Evolutionary conservation across 30 jellyfish, hydroid and myxozoan species (phyloP).

Genomic region (Aurelia sp.): DNA sequence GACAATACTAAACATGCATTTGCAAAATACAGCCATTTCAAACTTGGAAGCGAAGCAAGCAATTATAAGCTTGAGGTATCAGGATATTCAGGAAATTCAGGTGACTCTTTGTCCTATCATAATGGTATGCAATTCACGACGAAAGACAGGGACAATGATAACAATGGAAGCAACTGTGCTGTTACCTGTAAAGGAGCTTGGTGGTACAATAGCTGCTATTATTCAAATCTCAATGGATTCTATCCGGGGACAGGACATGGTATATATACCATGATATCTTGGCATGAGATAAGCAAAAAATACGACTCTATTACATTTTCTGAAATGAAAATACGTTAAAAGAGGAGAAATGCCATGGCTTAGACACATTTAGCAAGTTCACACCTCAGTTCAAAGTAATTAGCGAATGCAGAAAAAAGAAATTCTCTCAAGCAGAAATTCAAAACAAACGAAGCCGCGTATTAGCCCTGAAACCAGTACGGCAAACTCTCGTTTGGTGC

Average conservation of each 20-base stretch:
- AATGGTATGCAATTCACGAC: slow-evolving; percentile 52
- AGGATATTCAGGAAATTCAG: slow-evolving; percentile 57
- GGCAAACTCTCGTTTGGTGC: too few species aligned
- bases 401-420: too few species aligned
- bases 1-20: slow-evolving; percentile 6
- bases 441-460: too few species aligned
- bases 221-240: slow-evolving; percentile 44
- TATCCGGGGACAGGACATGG: slow-evolving; percentile 38
- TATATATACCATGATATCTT: slow-evolving; percentile 10
- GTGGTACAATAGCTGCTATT: slow-evolving; percentile 68
- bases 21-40: slow-evolving; percentile 47
- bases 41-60: slow-evolving; percentile 18
- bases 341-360: too few species aligned
- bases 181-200: slow-evolving; percentile 45
- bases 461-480: too few species aligned
- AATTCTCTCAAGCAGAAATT: too few species aligned
- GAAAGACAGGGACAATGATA: slow-evolving; percentile 56
- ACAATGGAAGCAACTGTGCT: slow-evolving; percentile 49
- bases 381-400: too few species aligned
- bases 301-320: slow-evolving; percentile 25
- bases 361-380: too few species aligned
- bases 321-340: slow-evolving; percentile 33
- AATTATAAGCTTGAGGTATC: slow-evolving; percentile 14
- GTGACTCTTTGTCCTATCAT: slow-evolving; percentile 41
- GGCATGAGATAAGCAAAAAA: slow-evolving; percentile 15